phyloP scores from a whole-genome alignment of 2,888 invertebrate genomes.

The Melolontha melolontha region DNA sequence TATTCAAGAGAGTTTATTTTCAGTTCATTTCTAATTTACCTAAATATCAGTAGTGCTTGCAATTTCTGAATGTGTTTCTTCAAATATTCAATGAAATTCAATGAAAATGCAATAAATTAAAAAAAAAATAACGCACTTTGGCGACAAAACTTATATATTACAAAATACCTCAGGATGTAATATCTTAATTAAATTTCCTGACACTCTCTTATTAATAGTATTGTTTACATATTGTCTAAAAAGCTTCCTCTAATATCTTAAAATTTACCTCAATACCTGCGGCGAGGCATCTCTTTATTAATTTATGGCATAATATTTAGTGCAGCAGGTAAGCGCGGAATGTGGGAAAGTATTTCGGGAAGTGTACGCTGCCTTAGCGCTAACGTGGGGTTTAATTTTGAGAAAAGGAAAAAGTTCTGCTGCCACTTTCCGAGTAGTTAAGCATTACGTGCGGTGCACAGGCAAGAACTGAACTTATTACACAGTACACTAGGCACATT shows the following conservation, averaged over 20 bases:
- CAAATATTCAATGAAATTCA: too few species aligned
- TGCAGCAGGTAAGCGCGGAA: constrained; percentile 39
- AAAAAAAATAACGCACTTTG: too few species aligned
- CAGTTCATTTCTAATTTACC: too few species aligned
- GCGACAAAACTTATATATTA: too few species aligned
- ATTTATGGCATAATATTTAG: constrained; percentile 45
- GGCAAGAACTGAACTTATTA: constrained; percentile 34
- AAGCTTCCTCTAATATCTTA: constrained; percentile 7
- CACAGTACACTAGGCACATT: constrained; percentile 29
- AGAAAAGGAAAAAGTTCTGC: constrained; percentile 17
- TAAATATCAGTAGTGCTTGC: too few species aligned
- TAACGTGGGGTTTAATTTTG: constrained; percentile 26
- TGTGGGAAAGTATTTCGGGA: constrained; percentile 42
- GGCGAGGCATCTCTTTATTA: constrained; percentile 32
- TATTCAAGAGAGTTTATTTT: too few species aligned
- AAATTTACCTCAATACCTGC: constrained; percentile 9
- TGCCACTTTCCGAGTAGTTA: constrained; percentile 31
- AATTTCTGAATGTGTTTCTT: too few species aligned
- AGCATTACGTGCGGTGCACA: constrained; percentile 18
- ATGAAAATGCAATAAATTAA: too few species aligned
- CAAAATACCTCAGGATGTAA: not conserved
- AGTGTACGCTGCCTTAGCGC: constrained; percentile 20
- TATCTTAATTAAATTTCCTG: constrained; percentile 1
- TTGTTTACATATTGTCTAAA: constrained; percentile 7
- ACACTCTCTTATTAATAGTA: not conserved